Conservation (phyloP, 2,113 vertebrate species). For the Mellivora capensis region DNA sequence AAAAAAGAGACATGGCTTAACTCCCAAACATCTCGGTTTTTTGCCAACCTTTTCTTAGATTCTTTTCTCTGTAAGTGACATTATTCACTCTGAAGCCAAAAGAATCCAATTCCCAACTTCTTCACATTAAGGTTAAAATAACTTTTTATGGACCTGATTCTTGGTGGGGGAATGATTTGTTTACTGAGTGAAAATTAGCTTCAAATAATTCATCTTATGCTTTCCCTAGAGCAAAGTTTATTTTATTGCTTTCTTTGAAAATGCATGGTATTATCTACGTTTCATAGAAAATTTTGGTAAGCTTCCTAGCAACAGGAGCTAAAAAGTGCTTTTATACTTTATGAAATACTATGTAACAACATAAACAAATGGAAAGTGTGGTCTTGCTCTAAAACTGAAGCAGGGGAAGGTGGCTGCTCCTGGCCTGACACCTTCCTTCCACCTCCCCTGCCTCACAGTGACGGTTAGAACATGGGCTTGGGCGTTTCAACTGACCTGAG, state of each 20-base stretch:
- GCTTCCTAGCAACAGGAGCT: not conserved
- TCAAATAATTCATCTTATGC: not conserved
- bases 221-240: not conserved
- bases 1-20: not conserved
- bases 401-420: not conserved
- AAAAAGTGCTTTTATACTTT: not conserved
- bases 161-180: not conserved
- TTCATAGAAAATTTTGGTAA: not conserved
- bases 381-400: not conserved
- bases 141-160: constrained; percentile 19
- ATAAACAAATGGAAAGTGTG: not conserved
- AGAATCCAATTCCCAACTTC: not conserved
- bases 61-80: not conserved
- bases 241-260: not conserved
- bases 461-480: not conserved
- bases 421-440: not conserved
- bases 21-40: not conserved
- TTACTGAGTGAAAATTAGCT: not conserved
- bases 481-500: not conserved
- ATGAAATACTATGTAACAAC: not conserved
- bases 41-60: not conserved
- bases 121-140: not conserved
- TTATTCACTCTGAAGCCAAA: not conserved
- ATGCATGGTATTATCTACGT: not conserved
- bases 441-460: fast-evolving